Evolutionary conservation across 2,888 invertebrate genomes (phyloP), one percentile per base, ranked within the genome.

Genomic region (Drosophila mayaguana): DNA sequence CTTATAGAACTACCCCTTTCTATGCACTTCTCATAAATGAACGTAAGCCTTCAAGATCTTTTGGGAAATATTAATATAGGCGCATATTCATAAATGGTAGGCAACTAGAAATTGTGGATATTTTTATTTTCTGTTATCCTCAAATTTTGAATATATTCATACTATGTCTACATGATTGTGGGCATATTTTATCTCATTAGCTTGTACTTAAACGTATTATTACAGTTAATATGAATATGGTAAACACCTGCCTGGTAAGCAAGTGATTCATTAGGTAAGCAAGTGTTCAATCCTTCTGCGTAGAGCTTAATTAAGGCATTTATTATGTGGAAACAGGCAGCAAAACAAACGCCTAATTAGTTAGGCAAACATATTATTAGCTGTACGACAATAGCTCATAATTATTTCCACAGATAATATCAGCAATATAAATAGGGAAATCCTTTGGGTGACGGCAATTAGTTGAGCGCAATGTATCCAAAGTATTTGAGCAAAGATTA

Each of bases 401-500:
- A 70, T 70, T 74, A 56, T 43, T n/a, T 28, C 11, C 28, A n/a
- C 28, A 28, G 6, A 9, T 3, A 14, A 45, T 45, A 59, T 20
- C 8, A 32, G 51, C 36, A 54, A 42, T 63, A 72, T 84, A 81
- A 76, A 71, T 63, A 63, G 16, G 0, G 34, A 11, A 28, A n/a
- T 53, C 20, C 16, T 57, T 42, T 18, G 14, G 16, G 38, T 25
- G 28, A 18, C 4, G 16, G 6, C 14, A 57, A 32, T 55, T 40
- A 48, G 61, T 62, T 34, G n/a, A 4, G 20, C 43, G 34, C 32
- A 46, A 86, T 89, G 83, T 83, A 68, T 70, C 89, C 89, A 12
- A 56, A 73, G 36, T 89, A 74, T 25, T 48, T 83, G 12, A 66
- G 57, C 59, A 43, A 32, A 32, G 57, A 65, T 48, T 89, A 63